These are phyloP conservation scores for Anoura caudifer DNA, from an alignment of 2,113 vertebrate species.

Conservation along the genomic window DNA sequence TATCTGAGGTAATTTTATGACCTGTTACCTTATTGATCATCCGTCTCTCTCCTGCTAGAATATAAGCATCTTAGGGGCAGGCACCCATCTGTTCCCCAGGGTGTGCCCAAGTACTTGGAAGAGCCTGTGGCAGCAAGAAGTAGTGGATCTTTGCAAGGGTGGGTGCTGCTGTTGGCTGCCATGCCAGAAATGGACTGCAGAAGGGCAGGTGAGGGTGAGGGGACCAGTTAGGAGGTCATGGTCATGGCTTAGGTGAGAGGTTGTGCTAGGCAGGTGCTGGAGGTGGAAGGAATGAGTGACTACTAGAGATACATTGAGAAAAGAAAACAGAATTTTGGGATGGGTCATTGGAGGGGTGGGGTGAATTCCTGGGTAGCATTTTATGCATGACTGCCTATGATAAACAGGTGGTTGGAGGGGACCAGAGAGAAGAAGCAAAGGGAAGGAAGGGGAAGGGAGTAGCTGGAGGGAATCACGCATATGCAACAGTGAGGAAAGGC, in stretches of 20 bases:
- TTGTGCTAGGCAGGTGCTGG: neutral
- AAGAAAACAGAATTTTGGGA: neutral
- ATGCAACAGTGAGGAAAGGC: neutral
- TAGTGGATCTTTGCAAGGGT: neutral
- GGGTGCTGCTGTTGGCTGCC: neutral
- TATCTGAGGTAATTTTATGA: neutral
- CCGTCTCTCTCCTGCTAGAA: neutral
- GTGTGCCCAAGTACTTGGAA: neutral
- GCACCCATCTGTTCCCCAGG: neutral
- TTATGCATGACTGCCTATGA: neutral
- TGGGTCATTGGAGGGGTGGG: neutral
- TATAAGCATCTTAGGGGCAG: neutral
- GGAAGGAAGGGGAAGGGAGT: neutral
- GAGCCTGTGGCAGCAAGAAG: neutral
- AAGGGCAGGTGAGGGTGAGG: neutral
- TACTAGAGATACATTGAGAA: neutral
- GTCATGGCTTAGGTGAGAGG: neutral
- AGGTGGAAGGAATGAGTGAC: neutral
- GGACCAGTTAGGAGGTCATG: neutral
- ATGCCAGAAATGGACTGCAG: neutral
- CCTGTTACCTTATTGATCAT: neutral
- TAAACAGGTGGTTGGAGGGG: neutral
- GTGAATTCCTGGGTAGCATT: neutral
- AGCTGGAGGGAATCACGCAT: neutral
- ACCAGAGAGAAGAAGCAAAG: neutral